phyloP scores from a whole-genome alignment of 92 coral and sea anemone species.

The Paragorgia papillata region DNA sequence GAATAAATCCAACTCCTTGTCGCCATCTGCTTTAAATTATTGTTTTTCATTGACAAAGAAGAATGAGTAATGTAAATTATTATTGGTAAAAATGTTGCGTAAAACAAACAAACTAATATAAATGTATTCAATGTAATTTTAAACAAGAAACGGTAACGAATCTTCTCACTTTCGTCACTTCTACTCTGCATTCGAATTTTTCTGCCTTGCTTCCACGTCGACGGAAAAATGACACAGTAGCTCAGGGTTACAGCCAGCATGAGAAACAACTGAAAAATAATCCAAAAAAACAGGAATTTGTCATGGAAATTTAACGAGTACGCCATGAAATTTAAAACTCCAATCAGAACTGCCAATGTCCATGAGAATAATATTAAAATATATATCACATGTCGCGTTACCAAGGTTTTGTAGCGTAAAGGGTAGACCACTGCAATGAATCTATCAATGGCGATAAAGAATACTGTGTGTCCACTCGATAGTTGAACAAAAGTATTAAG shows the following conservation, averaged over 20 bases:
- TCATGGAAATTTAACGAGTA: not conserved
- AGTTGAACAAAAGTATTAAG: not conserved
- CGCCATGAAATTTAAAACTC: not conserved
- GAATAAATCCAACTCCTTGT: constrained; percentile 31
- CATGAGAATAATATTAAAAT: not conserved
- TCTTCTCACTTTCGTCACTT: not conserved
- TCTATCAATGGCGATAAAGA: not conserved
- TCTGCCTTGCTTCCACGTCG: not conserved
- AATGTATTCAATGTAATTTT: not conserved
- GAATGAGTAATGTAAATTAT: not conserved
- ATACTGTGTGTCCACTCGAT: not conserved
- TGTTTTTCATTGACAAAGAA: not conserved
- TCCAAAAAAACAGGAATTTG: not conserved
- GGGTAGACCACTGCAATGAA: not conserved
- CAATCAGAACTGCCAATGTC: not conserved
- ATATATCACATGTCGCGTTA: not conserved
- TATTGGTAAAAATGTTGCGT: not conserved
- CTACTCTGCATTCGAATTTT: not conserved
- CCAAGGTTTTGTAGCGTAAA: not conserved
- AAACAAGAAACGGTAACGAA: not conserved
- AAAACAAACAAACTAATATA: not conserved
- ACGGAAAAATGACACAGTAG: not conserved
- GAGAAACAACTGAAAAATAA: not conserved
- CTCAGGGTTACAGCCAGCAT: not conserved
- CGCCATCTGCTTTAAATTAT: not conserved